phyloP scores from a whole-genome alignment of 2,113 vertebrate genomes.

The Paracanthobrama guichenoti region DNA sequence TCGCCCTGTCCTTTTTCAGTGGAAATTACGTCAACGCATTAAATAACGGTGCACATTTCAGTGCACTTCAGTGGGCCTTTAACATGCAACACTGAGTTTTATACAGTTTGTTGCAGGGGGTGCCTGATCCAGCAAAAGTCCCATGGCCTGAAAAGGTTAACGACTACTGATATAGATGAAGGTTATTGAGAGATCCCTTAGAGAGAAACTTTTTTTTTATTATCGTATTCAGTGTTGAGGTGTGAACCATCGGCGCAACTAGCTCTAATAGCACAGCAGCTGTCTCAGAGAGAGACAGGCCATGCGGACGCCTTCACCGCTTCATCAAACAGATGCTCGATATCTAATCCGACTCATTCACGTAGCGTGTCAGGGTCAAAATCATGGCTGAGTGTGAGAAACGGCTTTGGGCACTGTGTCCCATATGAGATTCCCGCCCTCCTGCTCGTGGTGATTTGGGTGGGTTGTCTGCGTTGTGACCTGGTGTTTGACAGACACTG shows the following conservation, averaged over 20 bases:
- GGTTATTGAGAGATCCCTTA: not conserved
- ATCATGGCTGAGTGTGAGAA: conserved; percentile 47
- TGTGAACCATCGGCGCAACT: conserved; percentile 25
- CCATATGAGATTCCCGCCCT: conserved; percentile 45
- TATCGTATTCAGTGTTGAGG: conserved; percentile 1
- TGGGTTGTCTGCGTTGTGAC: conserved; percentile 18
- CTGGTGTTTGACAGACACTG: conserved; percentile 29
- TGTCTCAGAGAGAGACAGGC: conserved; percentile 41
- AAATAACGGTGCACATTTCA: too few relatives aligned
- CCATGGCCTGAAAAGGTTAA: not conserved
- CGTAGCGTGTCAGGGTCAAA: conserved; percentile 44
- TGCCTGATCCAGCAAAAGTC: not conserved
- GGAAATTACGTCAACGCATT: too few relatives aligned
- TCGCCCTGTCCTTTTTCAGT: too few relatives aligned
- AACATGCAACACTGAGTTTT: not conserved
- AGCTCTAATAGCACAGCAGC: conserved; percentile 46
- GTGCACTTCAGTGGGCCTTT: too few relatives aligned
- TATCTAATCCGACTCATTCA: conserved; percentile 46
- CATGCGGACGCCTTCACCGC: conserved; percentile 38
- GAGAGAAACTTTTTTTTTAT: not conserved
- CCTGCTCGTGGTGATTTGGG: conserved; percentile 7
- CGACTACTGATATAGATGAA: not conserved
- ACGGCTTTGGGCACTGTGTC: conserved; percentile 31
- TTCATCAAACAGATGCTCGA: conserved; percentile 56
- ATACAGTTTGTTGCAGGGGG: not conserved